phyloP scores from a whole-genome alignment of 2,113 vertebrate genomes.

The Opisthocomus hoazin region DNA sequence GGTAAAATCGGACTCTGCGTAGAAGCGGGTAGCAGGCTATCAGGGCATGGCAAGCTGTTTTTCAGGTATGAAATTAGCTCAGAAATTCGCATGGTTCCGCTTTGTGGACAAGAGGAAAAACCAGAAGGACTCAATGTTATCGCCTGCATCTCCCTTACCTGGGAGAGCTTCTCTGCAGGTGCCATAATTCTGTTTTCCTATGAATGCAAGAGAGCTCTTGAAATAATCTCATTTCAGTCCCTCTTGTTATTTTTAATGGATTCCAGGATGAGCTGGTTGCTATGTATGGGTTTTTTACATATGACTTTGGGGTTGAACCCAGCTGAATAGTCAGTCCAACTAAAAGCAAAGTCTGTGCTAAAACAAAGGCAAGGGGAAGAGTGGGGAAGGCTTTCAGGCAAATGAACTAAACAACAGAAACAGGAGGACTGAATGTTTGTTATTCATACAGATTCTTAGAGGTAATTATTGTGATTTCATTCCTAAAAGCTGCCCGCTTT shows the following conservation, averaged over 20 bases:
- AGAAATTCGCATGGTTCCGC: not conserved
- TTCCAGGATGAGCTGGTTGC: slow-evolving; percentile 16
- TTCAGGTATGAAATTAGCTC: slow-evolving; percentile 23
- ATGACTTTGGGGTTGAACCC: slow-evolving; percentile 20
- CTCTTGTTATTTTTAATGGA: slow-evolving; percentile 28
- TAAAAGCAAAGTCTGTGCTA: slow-evolving; percentile 24
- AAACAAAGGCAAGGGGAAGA: not conserved
- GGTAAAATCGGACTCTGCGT: not conserved
- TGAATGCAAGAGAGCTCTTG: slow-evolving; percentile 9
- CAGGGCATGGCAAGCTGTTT: not conserved
- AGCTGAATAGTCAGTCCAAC: slow-evolving; percentile 46
- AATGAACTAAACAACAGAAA: not conserved
- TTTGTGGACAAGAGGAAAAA: not conserved
- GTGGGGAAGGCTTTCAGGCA: slow-evolving; percentile 14
- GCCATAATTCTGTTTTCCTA: slow-evolving; percentile 25
- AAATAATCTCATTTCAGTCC: slow-evolving; percentile 28
- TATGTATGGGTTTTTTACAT: not conserved
- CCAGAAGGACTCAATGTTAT: not conserved
- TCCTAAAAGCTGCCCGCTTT: not conserved
- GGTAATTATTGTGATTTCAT: slow-evolving; percentile 62
- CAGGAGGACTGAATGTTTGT: not conserved
- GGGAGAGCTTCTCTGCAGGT: not conserved
- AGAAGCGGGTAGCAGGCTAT: not conserved
- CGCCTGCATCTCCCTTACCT: not conserved
- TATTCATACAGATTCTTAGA: slow-evolving; percentile 59